Evolutionary conservation across 2,888 invertebrate species (phyloP).

Genomic region (Piscicola geometra): DNA sequence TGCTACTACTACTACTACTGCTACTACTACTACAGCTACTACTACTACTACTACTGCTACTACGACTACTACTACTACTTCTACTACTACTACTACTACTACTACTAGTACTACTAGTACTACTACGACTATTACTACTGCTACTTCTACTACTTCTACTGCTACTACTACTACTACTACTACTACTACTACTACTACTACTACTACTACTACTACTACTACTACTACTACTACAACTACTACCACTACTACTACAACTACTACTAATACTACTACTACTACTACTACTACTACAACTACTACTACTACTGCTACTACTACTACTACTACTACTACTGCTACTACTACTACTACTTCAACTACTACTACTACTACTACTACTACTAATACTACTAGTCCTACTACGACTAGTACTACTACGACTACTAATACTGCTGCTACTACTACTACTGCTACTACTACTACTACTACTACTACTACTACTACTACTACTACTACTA

Average conservation of each 20-base stretch:
- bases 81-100: slow-evolving; percentile 32
- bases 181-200: slow-evolving; percentile 42
- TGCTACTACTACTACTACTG: slow-evolving; percentile 41
- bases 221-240: slow-evolving; percentile 42
- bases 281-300: slow-evolving; percentile 42
- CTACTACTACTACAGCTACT: slow-evolving; percentile 40
- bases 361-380: slow-evolving; percentile 42
- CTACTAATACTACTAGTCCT: slow-evolving; percentile 41
- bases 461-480: slow-evolving; percentile 42
- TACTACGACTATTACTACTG: not conserved
- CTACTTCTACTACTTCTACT: slow-evolving; percentile 41
- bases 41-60: slow-evolving; percentile 41
- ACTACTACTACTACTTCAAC: slow-evolving; percentile 42
- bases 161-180: slow-evolving; percentile 42
- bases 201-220: slow-evolving; percentile 42
- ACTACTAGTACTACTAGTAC: too few relatives aligned
- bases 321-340: slow-evolving; percentile 41
- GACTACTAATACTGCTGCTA: slow-evolving; percentile 41
- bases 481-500: slow-evolving; percentile 43
- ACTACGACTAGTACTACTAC: slow-evolving; percentile 42
- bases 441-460: slow-evolving; percentile 42
- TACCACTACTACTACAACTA: slow-evolving; percentile 42
- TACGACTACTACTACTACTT: slow-evolving; percentile 41
- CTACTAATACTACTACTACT: slow-evolving; percentile 42
- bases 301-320: slow-evolving; percentile 42